Percentiles rank a stretch among this genome's conserved stretches.
These are phyloP conservation scores for Caenorhabditis uteleia DNA, from an alignment of 2,888 invertebrate species.

Conservation along the genomic window DNA sequence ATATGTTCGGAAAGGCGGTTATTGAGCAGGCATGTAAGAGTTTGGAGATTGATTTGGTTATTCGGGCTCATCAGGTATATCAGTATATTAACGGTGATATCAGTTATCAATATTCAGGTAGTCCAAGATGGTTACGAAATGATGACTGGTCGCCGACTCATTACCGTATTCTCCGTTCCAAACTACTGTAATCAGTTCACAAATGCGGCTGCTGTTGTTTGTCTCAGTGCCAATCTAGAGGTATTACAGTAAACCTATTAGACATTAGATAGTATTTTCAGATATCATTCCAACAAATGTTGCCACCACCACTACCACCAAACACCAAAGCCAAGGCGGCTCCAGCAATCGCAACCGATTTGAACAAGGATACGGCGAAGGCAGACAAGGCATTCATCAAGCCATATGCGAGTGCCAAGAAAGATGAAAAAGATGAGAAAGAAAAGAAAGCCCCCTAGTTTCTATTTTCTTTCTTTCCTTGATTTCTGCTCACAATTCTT, in stretches of 20 bases:
- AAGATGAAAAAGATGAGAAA: no score
- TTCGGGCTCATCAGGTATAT: conserved; percentile 57
- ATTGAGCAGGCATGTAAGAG: conserved; percentile 53
- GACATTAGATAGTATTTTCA: no score
- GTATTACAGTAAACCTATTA: no score
- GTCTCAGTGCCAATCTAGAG: conserved; percentile 55
- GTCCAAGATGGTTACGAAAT: conserved; percentile 65
- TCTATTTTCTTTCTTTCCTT: no score
- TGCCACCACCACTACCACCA: conserved; percentile 17
- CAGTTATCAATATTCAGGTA: conserved; percentile 17
- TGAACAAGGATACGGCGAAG: conserved; percentile 22
- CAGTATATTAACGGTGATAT: background rate
- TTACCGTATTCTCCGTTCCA: conserved; percentile 63
- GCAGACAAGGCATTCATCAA: conserved; percentile 43
- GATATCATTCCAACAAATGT: conserved; percentile 34
- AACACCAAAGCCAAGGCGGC: conserved; percentile 27
- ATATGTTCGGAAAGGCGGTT: conserved; percentile 61
- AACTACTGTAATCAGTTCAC: conserved; percentile 61
- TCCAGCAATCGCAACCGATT: conserved; percentile 29
- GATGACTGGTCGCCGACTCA: conserved; percentile 58
- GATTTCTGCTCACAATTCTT: no score
- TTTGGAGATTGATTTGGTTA: conserved; percentile 58
- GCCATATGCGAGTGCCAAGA: no score
- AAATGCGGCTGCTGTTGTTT: conserved; percentile 64
- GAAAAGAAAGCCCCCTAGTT: no score